Base-by-base conservation (phyloP, 2,113 vertebrate species). In the Stigmatopora nigra region DNA sequence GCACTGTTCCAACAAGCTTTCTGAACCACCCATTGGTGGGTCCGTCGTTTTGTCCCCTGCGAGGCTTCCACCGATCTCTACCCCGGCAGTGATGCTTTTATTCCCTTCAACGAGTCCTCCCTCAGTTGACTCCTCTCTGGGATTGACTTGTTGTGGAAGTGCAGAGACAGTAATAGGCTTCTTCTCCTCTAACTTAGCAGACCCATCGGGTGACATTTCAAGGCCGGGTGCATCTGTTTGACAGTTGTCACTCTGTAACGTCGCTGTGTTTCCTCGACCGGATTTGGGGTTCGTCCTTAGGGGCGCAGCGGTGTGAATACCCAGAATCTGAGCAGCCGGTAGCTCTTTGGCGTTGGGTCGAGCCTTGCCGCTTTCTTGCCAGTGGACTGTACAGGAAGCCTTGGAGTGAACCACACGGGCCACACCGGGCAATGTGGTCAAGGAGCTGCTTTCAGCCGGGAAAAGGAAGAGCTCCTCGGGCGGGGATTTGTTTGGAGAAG, bases 321-420 rank as follows among this genome's bases (percentile, higher is more conserved):
- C 95, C 15, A 98, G 85, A 69, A 98, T 98, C 84, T 98, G 97
- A 7, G 94, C 92, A 7, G 95, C 90, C 4, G 95, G 95, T 1
- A 97, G 70, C 45, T 99, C 97, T 81, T 93, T 94, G 0, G 92
- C 65, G 3, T 88, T 93, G 15, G 94, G 92, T 62, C 93, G 94
- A 82, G 86, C 93, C 69, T 94, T 93, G 68, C 95, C 93, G 0
- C 92, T 95, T 83, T 99, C 96, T 64, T 95, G 92, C 97, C 97
- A 99, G 77, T 99, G 94, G 58, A 99, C 97, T 0, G 96, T 99
- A 78, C 97, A 99, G 73, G 93, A 96, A 72, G 96, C 96, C 78
- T 98, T 98, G 65, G 96, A 98, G 89, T 99, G 97, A 3, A 98
- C 96, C 13, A 99, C 95, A 0, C 95, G 93, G 20, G 97, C 94